Evolutionary conservation across 2,888 invertebrate species (phyloP).

Genomic region (Clepsis dumicolana): DNA sequence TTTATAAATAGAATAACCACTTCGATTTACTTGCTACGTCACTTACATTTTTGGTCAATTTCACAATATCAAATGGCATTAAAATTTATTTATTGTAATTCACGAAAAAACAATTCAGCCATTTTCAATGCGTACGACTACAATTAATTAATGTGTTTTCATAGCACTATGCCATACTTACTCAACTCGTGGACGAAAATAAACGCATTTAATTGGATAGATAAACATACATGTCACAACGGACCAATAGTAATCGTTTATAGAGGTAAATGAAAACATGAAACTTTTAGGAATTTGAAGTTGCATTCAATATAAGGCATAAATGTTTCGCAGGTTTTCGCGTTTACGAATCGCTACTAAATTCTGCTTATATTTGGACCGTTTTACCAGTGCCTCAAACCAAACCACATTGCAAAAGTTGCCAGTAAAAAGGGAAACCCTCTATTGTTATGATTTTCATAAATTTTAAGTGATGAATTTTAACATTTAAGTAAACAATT

Average conservation of each 20-base stretch:
- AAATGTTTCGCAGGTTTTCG: background rate
- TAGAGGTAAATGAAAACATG: conserved; percentile 26
- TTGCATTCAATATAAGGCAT: conserved; percentile 28
- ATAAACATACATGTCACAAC: background rate
- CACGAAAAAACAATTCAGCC: conserved; percentile 44
- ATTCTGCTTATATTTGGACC: background rate
- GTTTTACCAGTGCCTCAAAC: conserved; percentile 21
- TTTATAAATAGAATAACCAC: background rate
- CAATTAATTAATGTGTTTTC: conserved; percentile 42
- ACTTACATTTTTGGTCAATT: conserved; percentile 35
- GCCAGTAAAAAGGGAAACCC: background rate
- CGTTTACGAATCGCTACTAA: background rate
- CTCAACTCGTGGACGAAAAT: conserved; percentile 32
- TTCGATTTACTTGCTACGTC: background rate
- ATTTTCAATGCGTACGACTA: conserved; percentile 45
- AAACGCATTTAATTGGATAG: conserved; percentile 36
- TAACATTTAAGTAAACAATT: no score
- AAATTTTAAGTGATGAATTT: no score
- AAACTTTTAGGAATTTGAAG: conserved; percentile 8
- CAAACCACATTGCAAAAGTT: background rate
- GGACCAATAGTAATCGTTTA: conserved; percentile 32
- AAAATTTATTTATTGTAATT: conserved; percentile 42
- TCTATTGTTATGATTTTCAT: background rate
- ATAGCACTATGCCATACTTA: conserved; percentile 17
- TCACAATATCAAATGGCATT: conserved; percentile 27